phyloP scores from a whole-genome alignment of 2,888 invertebrate genomes.

The Drosophila heteroneura region DNA sequence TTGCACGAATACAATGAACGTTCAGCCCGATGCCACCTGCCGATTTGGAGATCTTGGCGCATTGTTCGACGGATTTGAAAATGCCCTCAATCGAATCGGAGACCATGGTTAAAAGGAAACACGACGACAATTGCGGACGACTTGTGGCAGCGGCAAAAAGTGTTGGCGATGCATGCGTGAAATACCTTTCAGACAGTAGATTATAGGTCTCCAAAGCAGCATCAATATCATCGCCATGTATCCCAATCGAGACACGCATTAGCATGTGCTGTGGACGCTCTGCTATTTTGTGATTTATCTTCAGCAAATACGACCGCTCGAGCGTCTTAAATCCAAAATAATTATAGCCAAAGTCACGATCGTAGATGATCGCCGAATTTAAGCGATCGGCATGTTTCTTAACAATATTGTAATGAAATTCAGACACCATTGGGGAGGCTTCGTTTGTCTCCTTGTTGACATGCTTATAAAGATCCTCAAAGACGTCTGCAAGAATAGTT shows the following conservation, averaged over 20 bases:
- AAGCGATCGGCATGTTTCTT: conserved; percentile 94
- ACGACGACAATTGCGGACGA: conserved; percentile 96
- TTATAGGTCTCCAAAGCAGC: conserved; percentile 98
- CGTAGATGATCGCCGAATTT: conserved; percentile 98
- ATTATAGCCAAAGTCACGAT: conserved; percentile 98
- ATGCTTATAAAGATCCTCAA: conserved; percentile 93
- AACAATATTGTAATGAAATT: conserved; percentile 92
- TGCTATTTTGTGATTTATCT: conserved; percentile 95
- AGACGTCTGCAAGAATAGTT: conserved; percentile 90
- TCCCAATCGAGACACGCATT: conserved; percentile 98
- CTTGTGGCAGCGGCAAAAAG: conserved; percentile 97
- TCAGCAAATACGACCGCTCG: conserved; percentile 97
- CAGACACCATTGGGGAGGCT: conserved; percentile 93
- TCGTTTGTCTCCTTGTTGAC: conserved; percentile 90
- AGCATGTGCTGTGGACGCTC: conserved; percentile 99
- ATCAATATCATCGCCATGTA: conserved; percentile 97
- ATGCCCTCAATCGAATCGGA: conserved; percentile 98
- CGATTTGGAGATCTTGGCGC: conserved; percentile 97
- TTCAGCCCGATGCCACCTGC: conserved; percentile 99
- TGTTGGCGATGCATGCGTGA: conserved; percentile 99
- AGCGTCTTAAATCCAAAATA: conserved; percentile 99
- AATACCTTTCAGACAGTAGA: conserved; percentile 96
- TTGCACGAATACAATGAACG: conserved; percentile 97
- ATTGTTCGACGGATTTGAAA: conserved; percentile 95
- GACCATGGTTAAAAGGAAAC: conserved; percentile 97